These are phyloP conservation scores for Heliconius ismenius DNA, from an alignment of 2,888 invertebrate genomes.

Conservation along the genomic window DNA sequence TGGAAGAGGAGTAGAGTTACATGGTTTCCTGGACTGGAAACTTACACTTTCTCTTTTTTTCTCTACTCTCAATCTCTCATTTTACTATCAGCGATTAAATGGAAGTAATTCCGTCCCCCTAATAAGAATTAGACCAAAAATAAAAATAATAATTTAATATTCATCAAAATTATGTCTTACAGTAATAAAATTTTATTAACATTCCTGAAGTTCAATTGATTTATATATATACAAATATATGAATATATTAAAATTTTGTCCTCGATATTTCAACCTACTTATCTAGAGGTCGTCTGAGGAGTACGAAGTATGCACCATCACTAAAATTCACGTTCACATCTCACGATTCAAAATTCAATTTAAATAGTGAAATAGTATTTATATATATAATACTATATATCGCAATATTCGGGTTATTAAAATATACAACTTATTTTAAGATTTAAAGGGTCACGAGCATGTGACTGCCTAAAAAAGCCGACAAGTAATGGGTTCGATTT, in stretches of 20 bases:
- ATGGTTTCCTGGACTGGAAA: too few species aligned
- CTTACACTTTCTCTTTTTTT: too few species aligned
- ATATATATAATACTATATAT: neutral
- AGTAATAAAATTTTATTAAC: neutral
- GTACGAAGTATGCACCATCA: neutral
- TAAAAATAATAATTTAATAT: neutral
- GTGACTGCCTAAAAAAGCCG: too few species aligned
- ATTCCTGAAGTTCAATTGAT: neutral
- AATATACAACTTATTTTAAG: neutral
- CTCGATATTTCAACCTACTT: conserved; percentile 10
- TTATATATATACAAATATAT: neutral
- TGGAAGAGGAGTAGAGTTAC: too few species aligned
- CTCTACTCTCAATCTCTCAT: too few species aligned
- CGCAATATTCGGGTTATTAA: neutral
- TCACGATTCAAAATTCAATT: neutral
- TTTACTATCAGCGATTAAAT: too few species aligned
- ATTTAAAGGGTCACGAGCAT: too few species aligned
- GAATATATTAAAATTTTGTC: neutral
- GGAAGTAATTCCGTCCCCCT: too few species aligned
- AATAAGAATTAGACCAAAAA: too few species aligned
- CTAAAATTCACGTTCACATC: neutral
- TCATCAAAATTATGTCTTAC: neutral
- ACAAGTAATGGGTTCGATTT: too few species aligned
- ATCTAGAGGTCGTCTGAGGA: neutral
- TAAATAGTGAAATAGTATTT: neutral